Base-by-base conservation (phyloP, 2,888 invertebrate species). In the Notocelia uddmanniana region DNA sequence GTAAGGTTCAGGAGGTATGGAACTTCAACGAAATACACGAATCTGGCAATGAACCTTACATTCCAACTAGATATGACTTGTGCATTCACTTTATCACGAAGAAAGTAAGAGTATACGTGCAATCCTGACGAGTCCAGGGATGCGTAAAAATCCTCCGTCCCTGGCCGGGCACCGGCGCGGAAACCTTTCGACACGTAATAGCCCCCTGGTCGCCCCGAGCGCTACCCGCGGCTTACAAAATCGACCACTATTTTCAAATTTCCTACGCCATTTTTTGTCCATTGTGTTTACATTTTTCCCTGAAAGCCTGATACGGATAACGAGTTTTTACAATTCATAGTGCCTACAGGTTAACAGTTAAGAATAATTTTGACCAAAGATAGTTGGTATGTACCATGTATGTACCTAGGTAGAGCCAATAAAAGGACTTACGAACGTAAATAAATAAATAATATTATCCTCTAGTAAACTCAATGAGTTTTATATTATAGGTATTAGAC, bases 161-260 rank as follows among this genome's bases (percentile, higher is more conserved):
- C 71, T 13, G 54, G 48, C 5, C 54, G 62, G n/a, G 70, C 72
- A 48, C 55, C 48, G 67, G 55, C 59, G 67, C 62, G 60, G 67
- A 72, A 68, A 68, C 62, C 67, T 68, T 55, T 62, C 67, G 66
- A 34, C 66, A 55, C 60, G 60, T 72, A 72, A 72, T 68, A 67
- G 67, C 48, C 54, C 66, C 71, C 60, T 37, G 26, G 55, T 6
- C 59, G 72, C 72, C 48, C 67, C 37, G 26, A 34, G 67, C 67
- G 45, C 54, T 21, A 41, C 52, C 41, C 58, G 54, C 41, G 59
- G 45, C 26, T 10, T 19, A 21, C 31, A 37, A 62, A 68, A 67
- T 26, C 26, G 72, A 60, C 48, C 67, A 68, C 62, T 67, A 72
- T 72, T 72, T 72, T 62, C 72, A 67, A 72, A 62, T 60, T 37